phyloP scores from a whole-genome alignment of 2,888 invertebrate genomes.

The Eilema griseolum region DNA sequence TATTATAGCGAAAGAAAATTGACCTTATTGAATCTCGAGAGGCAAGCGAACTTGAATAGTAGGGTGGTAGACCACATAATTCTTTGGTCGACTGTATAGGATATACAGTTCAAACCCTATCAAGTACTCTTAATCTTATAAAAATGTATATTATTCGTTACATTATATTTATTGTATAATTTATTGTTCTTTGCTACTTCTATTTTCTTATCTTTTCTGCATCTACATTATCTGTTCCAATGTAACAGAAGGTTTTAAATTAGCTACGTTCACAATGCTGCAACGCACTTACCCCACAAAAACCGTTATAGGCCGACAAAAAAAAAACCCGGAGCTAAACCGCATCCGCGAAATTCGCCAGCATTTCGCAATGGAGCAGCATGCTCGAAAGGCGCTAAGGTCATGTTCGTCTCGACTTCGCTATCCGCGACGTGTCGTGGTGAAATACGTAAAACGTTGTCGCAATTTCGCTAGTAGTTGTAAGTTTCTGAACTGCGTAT shows the following conservation, averaged over 20 bases:
- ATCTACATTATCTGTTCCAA: neutral
- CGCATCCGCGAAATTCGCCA: slow-evolving; percentile 28
- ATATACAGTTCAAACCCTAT: too few relatives aligned
- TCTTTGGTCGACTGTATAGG: too few relatives aligned
- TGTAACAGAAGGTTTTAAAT: neutral
- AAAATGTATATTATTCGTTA: too few relatives aligned
- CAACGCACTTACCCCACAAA: neutral
- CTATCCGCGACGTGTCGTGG: slow-evolving; percentile 9
- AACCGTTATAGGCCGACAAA: slow-evolving; percentile 10
- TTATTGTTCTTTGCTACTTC: neutral
- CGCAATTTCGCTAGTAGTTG: slow-evolving; percentile 10
- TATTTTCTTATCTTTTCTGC: neutral
- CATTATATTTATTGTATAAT: too few relatives aligned
- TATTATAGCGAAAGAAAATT: too few relatives aligned
- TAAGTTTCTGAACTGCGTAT: neutral
- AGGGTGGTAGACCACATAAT: too few relatives aligned
- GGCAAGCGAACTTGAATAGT: too few relatives aligned
- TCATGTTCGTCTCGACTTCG: slow-evolving; percentile 24
- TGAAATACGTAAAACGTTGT: slow-evolving; percentile 17
- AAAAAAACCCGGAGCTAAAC: slow-evolving; percentile 10
- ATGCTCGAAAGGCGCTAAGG: slow-evolving; percentile 40
- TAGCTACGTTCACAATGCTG: neutral
- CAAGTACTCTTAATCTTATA: too few relatives aligned
- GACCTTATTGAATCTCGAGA: too few relatives aligned
- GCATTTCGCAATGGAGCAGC: slow-evolving; percentile 32